Evolutionary conservation across 2,797 vertebrate genomes (phyloP).

Genomic region (Sylvia borin): DNA sequence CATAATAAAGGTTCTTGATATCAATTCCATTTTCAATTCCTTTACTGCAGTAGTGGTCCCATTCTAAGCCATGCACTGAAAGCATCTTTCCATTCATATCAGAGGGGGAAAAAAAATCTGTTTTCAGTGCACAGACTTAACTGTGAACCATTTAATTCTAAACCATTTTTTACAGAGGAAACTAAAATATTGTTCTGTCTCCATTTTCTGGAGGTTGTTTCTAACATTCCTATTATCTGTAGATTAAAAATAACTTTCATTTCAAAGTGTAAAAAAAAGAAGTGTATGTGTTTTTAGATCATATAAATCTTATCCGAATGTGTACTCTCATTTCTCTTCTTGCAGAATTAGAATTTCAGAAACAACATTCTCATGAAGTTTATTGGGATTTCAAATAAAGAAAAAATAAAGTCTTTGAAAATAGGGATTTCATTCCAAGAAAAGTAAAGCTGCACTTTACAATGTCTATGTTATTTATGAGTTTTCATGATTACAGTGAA

Average conservation of each 20-base stretch:
- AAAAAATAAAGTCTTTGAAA: neutral
- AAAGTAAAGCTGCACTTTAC: neutral
- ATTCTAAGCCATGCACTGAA: neutral
- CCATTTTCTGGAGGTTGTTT: neutral
- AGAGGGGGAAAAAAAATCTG: neutral
- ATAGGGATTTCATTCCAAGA: neutral
- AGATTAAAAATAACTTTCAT: slow-evolving; percentile 4
- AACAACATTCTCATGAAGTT: neutral
- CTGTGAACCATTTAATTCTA: neutral
- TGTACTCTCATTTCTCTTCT: neutral
- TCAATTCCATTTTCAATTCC: neutral
- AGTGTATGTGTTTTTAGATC: neutral
- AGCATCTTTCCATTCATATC: neutral
- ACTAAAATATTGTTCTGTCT: neutral
- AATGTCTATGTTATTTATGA: neutral
- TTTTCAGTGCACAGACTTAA: neutral
- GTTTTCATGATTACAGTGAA: neutral
- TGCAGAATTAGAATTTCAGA: neutral
- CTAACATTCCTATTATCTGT: neutral
- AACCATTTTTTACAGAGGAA: neutral
- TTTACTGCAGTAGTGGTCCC: neutral
- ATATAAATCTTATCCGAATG: neutral
- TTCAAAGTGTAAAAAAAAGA: neutral
- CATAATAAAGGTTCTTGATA: neutral
- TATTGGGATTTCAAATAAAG: neutral